phyloP scores from a whole-genome alignment of 2,797 vertebrate genomes.

The Micropoecilia bifurca region DNA sequence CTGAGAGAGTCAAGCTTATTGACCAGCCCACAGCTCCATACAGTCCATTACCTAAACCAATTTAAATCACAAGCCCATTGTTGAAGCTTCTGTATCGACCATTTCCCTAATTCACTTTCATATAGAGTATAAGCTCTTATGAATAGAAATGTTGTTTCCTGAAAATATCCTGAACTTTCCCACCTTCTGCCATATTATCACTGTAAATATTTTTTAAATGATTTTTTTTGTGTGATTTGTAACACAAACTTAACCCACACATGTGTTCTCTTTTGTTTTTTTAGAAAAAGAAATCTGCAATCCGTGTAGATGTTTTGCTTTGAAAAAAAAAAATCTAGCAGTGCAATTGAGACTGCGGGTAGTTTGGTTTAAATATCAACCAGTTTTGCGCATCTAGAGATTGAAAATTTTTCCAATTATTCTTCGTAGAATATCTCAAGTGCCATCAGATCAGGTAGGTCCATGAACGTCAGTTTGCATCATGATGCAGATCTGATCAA shows the following conservation, averaged over 20 bases:
- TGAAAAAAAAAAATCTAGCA: not conserved
- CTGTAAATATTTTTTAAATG: not conserved
- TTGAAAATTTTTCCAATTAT: not conserved
- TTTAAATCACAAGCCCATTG: constrained; percentile 62
- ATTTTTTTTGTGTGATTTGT: not conserved
- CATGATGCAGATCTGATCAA: not conserved
- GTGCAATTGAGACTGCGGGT: not conserved
- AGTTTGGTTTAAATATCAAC: not conserved
- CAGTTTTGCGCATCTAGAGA: not conserved
- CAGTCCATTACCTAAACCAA: constrained; percentile 75
- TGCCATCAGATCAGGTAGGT: not conserved
- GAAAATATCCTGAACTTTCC: not conserved
- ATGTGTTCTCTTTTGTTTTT: not conserved
- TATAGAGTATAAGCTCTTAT: constrained; percentile 28
- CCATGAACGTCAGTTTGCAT: not conserved
- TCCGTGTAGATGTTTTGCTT: no score
- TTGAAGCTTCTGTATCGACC: constrained; percentile 56
- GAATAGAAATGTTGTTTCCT: constrained; percentile 6
- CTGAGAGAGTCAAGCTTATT: constrained; percentile 61
- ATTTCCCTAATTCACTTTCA: constrained; percentile 43
- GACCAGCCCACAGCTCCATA: constrained; percentile 68
- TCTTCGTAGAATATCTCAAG: not conserved
- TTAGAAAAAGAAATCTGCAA: not conserved
- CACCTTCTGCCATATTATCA: not conserved
- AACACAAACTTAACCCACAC: not conserved